These are phyloP conservation scores for Alethe diademata DNA, from an alignment of 2,113 vertebrate species.

Conservation along the genomic window DNA sequence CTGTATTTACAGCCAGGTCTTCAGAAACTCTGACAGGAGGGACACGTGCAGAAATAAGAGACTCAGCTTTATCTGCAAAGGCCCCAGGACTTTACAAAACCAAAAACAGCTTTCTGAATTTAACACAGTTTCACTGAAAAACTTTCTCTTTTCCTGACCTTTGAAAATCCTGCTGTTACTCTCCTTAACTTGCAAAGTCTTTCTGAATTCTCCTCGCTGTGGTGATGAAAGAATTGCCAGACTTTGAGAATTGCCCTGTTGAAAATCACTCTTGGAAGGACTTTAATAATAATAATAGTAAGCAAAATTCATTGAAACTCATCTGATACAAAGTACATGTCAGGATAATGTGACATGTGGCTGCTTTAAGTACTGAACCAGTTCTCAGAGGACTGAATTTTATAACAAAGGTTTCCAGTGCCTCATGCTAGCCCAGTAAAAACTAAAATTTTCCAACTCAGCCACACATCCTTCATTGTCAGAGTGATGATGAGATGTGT, in stretches of 20 bases:
- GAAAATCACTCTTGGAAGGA: neutral
- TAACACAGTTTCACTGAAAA: neutral
- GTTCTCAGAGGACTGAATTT: neutral
- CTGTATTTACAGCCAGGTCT: neutral
- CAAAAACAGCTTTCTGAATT: neutral
- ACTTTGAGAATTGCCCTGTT: neutral
- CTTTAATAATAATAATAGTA: neutral
- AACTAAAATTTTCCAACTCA: neutral
- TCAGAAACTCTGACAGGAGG: neutral
- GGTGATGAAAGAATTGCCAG: neutral
- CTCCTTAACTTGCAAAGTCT: neutral
- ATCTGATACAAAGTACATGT: rapidly evolving
- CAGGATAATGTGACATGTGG: neutral
- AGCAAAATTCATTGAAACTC: neutral
- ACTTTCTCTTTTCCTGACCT: neutral
- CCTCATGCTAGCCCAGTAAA: neutral
- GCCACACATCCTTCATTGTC: neutral
- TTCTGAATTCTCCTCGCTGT: neutral
- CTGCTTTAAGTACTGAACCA: neutral
- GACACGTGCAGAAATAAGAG: neutral
- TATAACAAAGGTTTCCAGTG: neutral
- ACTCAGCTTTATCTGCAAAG: neutral
- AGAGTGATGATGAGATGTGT: neutral
- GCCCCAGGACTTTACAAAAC: neutral
- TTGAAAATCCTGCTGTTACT: neutral